A percentile compares a stretch with the other conserved stretches of the same genome.
Evolutionary conservation across 1,140 invertebrate species (phyloP).

Genomic region (Heterodera schachtii): DNA sequence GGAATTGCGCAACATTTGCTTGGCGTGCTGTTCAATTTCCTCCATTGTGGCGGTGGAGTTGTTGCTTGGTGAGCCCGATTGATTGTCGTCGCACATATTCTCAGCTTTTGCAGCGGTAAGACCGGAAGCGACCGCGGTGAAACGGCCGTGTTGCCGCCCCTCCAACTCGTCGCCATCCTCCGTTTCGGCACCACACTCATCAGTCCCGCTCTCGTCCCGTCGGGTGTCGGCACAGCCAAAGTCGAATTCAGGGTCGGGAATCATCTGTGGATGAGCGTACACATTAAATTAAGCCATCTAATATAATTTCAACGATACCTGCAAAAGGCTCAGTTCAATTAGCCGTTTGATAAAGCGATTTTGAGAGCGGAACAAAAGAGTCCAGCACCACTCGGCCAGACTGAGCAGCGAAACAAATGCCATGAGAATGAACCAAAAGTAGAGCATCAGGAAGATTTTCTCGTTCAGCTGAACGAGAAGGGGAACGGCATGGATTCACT

Average conservation of each 20-base stretch:
- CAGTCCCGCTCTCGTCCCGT: background rate
- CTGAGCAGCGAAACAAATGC: conserved; percentile 1
- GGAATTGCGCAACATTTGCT: background rate
- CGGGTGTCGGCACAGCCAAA: background rate
- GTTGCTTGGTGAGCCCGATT: background rate
- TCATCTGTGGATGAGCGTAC: no score
- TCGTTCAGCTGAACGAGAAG: conserved; percentile 24
- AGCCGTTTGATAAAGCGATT: conserved; percentile 13
- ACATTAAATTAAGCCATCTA: no score
- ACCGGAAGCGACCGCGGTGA: background rate
- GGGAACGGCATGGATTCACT: background rate
- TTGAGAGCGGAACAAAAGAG: conserved; percentile 10
- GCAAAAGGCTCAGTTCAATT: background rate
- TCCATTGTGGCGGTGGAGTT: background rate
- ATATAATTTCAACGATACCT: background rate
- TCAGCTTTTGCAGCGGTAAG: background rate
- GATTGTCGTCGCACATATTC: background rate
- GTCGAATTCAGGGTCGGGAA: background rate
- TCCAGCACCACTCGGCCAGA: conserved; percentile 3
- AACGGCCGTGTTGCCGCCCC: background rate
- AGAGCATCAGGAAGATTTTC: conserved; percentile 25
- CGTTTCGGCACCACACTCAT: background rate
- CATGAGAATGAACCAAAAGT: conserved; percentile 27
- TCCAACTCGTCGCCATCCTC: background rate
- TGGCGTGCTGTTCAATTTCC: background rate